Evolutionary conservation across 2,113 vertebrate genomes (phyloP).

Genomic region (Ramphastos sulfuratus): DNA sequence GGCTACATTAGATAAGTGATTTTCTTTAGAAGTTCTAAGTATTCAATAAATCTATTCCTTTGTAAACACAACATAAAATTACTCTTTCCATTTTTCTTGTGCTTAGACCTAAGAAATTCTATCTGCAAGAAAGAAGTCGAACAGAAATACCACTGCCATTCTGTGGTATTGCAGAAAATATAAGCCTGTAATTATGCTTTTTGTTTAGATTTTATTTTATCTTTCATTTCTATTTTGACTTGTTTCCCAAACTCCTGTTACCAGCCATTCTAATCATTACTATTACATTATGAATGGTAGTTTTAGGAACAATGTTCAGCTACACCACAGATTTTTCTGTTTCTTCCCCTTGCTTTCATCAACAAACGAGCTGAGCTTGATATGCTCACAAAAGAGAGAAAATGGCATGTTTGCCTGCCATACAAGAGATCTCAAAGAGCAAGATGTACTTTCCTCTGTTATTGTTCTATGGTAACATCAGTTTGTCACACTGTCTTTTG

Average conservation of each 20-base stretch:
- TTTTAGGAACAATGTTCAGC: constrained; percentile 16
- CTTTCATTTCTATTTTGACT: constrained; percentile 24
- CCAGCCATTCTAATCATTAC: neutral
- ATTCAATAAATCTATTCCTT: constrained; percentile 1
- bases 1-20: constrained; percentile 14
- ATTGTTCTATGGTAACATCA: neutral
- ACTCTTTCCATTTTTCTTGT: neutral
- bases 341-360: neutral
- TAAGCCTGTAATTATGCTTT: neutral
- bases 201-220: constrained; percentile 41
- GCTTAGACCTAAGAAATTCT: constrained; percentile 15
- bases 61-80: constrained; percentile 4
- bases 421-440: neutral
- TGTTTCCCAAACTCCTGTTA: constrained; percentile 20
- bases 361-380: neutral
- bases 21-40: neutral
- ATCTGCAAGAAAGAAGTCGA: neutral
- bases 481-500: neutral
- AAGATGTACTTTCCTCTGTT: neutral
- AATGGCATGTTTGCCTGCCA: neutral
- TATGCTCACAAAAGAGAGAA: neutral
- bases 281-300: neutral
- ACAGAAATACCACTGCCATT: neutral
- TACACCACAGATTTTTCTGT: neutral
- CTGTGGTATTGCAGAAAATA: neutral